Evolutionary conservation across 1,140 invertebrate species (phyloP).

Genomic region (Sminthurinus signatus): DNA sequence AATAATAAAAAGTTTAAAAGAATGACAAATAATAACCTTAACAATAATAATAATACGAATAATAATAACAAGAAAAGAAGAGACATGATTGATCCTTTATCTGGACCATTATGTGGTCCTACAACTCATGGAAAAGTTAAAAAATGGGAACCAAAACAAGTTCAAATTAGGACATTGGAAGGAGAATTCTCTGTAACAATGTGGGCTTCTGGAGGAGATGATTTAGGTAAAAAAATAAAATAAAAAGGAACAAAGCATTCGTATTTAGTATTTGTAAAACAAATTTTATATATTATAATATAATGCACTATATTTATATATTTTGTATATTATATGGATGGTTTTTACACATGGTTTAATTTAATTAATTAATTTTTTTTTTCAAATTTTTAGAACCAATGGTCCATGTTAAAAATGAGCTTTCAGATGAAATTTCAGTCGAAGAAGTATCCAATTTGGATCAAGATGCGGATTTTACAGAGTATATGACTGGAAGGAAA

Average conservation of each 20-base stretch:
- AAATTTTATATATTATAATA: no score
- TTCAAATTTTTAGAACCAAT: conserved; percentile 6
- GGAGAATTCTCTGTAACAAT: conserved; percentile 97
- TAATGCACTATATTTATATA: no score
- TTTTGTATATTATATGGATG: no score
- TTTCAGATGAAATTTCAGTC: conserved; percentile 56
- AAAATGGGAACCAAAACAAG: conserved; percentile 97
- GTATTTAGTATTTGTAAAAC: no score
- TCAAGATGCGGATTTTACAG: conserved; percentile 86
- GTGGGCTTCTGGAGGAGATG: conserved; percentile 92
- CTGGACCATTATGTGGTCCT: conserved; percentile 3
- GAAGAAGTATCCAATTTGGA: conserved; percentile 69
- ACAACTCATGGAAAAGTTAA: conserved; percentile 44
- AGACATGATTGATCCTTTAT: conserved; percentile 3
- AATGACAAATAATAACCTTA: no score
- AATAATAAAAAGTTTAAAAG: conserved; percentile 18
- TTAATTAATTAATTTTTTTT: no score
- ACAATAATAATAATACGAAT: conserved; percentile 11
- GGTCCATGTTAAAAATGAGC: conserved; percentile 35
- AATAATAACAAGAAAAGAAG: conserved; percentile 3
- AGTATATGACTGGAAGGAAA: conserved; percentile 87
- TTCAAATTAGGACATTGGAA: conserved; percentile 96
- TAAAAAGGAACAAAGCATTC: no score
- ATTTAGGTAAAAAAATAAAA: conserved; percentile 44
- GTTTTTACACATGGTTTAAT: no score